Base-by-base conservation (phyloP, 2,113 vertebrate genomes). In the Chaetodon trifascialis region DNA sequence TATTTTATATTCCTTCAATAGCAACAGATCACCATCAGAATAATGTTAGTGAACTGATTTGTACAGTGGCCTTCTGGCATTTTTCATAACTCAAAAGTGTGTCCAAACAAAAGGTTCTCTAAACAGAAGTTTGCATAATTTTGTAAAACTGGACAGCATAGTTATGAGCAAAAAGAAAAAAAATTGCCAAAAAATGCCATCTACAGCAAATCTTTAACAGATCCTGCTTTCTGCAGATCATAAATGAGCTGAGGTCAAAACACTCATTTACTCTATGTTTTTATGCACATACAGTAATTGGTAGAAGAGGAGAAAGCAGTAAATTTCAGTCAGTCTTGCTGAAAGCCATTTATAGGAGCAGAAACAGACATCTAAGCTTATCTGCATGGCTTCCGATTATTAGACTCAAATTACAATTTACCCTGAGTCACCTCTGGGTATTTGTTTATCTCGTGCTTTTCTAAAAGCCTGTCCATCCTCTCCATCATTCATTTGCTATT, bases 391-490 rank as follows among this genome's bases (percentile, higher is more conserved):
- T 86, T 73, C 68, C 16, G n/a, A 64, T 86, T 71, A 82, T 82
- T 77, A 65, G 54, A 71, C 52, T 85, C 51, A 75, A 68, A 60
- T 87, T 79, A 71, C 76, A 81, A 15, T 84, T 83, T 73, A 73
- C 52, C 47, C 63, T 14, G 49, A 84, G n/a, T 87, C 49, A 79
- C 47, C 56, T 72, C 55, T 64, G 46, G 5, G n/a, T n/a, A 56
- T 82, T 76, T 78, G 77, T 90, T 86, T 85, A 84, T 83, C 69
- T 58, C 68, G 83, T 76, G 25, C 30, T 67, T 46, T 73, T 86
- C 60, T 82, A 60, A 85, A 89, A 71, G 80, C 67, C 69, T 38
- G 14, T 62, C 64, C 30, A 44, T 47, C 7, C 42, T 67, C 44
- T 16, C 30, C 12, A 54, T 12, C 72, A 70, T 51, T 63, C 60